A percentile compares a stretch with the other conserved stretches of the same genome.
Conservation (phyloP, 2,888 invertebrate genomes). For the Machimus atricapillus region DNA sequence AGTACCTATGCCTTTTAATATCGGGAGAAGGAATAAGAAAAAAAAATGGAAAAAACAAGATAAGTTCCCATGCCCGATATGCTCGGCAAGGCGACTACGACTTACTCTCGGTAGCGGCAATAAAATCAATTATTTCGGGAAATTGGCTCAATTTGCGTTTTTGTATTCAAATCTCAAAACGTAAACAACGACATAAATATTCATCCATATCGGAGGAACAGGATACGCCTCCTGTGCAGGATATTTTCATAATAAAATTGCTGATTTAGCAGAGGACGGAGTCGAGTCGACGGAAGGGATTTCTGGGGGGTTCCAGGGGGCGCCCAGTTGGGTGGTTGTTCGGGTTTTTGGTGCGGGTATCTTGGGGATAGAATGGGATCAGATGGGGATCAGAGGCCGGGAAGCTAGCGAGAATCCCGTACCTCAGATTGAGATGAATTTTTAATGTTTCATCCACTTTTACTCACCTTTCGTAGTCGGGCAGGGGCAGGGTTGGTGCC, state of each 20-base stretch:
- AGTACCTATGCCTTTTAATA: neutral
- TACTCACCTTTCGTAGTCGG: conserved; percentile 63
- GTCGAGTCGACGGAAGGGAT: conserved; percentile 2
- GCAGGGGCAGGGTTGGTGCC: conserved; percentile 57
- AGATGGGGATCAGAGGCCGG: neutral
- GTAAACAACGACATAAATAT: conserved; percentile 40
- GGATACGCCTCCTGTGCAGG: neutral
- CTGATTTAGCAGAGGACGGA: conserved; percentile 14
- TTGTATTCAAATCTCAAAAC: conserved; percentile 38
- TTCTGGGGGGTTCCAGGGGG: neutral
- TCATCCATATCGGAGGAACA: conserved; percentile 26
- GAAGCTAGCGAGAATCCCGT: neutral
- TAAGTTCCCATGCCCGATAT: neutral
- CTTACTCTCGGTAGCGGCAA: neutral
- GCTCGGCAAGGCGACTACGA: neutral
- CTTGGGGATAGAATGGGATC: neutral
- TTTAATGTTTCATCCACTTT: conserved; percentile 37
- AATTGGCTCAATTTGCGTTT: conserved; percentile 41
- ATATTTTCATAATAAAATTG: conserved; percentile 28
- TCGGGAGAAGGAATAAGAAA: neutral
- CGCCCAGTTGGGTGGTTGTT: neutral
- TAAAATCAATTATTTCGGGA: conserved; percentile 41
- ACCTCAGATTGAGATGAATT: conserved; percentile 36
- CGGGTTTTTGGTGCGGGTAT: neutral
- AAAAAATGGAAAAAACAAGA: neutral